These are phyloP conservation scores for Meiosimyza decipiens DNA, from an alignment of 2,888 invertebrate species.

Conservation along the genomic window DNA sequence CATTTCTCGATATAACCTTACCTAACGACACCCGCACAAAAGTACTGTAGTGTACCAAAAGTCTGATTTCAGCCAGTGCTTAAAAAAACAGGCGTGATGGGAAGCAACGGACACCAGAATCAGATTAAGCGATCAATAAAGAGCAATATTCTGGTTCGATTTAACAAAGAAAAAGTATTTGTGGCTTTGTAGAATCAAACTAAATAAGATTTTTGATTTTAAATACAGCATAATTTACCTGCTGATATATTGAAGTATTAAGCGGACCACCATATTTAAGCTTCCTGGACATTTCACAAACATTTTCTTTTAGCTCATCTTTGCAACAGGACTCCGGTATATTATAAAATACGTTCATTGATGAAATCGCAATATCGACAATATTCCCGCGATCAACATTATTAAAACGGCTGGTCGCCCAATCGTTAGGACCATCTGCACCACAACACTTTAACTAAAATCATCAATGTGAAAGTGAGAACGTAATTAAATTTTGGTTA, in stretches of 20 bases:
- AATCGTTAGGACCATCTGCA: constrained; percentile 77
- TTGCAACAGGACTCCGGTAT: constrained; percentile 74
- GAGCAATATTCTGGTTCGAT: too few species aligned
- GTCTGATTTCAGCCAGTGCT: too few species aligned
- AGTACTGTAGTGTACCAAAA: too few species aligned
- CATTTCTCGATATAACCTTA: too few species aligned
- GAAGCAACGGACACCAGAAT: too few species aligned
- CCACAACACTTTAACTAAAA: constrained; percentile 82
- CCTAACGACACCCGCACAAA: too few species aligned
- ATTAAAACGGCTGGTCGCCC: constrained; percentile 74
- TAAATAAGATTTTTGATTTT: too few species aligned
- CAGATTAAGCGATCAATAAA: too few species aligned
- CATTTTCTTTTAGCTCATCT: constrained; percentile 64
- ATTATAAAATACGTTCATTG: constrained; percentile 69
- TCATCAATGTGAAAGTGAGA: neutral
- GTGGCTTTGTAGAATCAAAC: too few species aligned
- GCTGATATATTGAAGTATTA: constrained; percentile 68
- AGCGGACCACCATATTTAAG: constrained; percentile 67
- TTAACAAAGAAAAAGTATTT: too few species aligned
- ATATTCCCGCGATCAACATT: constrained; percentile 67
- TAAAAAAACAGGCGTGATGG: too few species aligned
- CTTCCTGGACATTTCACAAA: constrained; percentile 69
- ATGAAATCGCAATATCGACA: constrained; percentile 69
- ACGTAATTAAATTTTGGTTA: neutral
- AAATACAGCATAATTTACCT: constrained; percentile 61